Conservation (phyloP, 2,888 invertebrate genomes). For the Ophioninae sp. region DNA sequence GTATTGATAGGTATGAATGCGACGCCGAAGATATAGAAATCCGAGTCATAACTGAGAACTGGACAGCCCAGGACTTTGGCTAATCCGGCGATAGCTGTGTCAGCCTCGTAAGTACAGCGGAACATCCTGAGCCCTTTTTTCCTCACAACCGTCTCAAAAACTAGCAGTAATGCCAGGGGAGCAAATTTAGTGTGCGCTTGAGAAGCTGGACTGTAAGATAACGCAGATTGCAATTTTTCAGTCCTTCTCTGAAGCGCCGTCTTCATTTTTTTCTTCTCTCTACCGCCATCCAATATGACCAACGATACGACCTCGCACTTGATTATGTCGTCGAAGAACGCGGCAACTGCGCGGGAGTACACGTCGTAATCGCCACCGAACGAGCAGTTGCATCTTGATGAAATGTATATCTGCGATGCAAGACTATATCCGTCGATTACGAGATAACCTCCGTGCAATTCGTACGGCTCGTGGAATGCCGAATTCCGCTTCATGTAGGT, state of each 20-base stretch:
- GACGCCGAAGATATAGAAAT: conserved; percentile 95
- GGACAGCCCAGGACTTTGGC: conserved; percentile 91
- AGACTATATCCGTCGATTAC: conserved; percentile 92
- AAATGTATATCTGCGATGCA: conserved; percentile 86
- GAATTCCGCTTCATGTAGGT: conserved; percentile 88
- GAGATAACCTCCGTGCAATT: conserved; percentile 86
- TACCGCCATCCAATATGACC: conserved; percentile 91
- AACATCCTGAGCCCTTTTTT: conserved; percentile 86
- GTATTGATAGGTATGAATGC: conserved; percentile 90
- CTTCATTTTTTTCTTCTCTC: conserved; percentile 87
- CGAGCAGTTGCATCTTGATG: conserved; percentile 85
- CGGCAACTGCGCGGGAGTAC: conserved; percentile 85
- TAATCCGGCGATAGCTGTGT: conserved; percentile 92
- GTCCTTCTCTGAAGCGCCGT: conserved; percentile 85
- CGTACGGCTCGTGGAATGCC: conserved; percentile 84
- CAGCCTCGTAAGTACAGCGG: conserved; percentile 94
- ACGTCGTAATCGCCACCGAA: conserved; percentile 95
- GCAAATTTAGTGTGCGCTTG: conserved; percentile 85
- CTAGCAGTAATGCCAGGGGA: conserved; percentile 88
- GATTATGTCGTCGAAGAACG: conserved; percentile 87
- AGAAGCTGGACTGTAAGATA: conserved; percentile 82
- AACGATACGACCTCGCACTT: conserved; percentile 88
- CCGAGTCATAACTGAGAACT: conserved; percentile 95
- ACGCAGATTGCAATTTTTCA: conserved; percentile 82
- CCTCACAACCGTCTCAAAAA: conserved; percentile 87